Evolutionary conservation across 2,113 vertebrate genomes (phyloP).

Genomic region (Lophura nycthemera): DNA sequence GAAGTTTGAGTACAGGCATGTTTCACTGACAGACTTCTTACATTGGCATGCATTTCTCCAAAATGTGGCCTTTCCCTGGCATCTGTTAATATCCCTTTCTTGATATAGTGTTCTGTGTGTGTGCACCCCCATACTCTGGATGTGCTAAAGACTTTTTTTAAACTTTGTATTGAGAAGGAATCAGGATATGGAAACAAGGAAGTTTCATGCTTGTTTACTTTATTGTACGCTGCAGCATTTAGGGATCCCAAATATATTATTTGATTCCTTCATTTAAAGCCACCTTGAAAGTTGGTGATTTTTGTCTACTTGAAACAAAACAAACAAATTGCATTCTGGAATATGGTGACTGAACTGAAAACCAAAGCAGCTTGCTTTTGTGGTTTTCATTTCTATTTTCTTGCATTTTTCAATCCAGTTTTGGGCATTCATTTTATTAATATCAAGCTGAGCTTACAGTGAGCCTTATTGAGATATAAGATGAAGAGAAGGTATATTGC

Average conservation of each 20-base stretch:
- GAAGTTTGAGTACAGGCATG: background rate
- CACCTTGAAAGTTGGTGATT: background rate
- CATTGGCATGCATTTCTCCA: background rate
- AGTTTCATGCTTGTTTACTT: background rate
- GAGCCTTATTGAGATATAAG: slow-evolving; percentile 1
- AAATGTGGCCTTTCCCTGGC: background rate
- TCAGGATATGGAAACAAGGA: background rate
- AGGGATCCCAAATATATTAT: background rate
- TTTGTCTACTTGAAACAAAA: background rate
- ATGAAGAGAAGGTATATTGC: slow-evolving; percentile 30
- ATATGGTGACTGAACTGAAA: background rate
- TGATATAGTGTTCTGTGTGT: background rate
- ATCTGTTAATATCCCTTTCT: background rate
- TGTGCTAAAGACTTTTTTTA: background rate
- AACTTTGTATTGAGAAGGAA: background rate
- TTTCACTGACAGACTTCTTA: background rate
- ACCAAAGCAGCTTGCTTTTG: background rate
- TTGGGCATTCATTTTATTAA: slow-evolving; percentile 35
- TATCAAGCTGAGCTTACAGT: background rate
- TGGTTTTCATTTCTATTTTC: background rate
- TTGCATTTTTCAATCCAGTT: background rate
- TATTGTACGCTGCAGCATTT: background rate
- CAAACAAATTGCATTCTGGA: background rate
- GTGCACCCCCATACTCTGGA: background rate
- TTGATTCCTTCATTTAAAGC: background rate